A percentile compares a stretch with the other conserved stretches of the same genome.
Evolutionary conservation across 2,113 vertebrate species (phyloP).

Genomic region (Scopus umbretta): DNA sequence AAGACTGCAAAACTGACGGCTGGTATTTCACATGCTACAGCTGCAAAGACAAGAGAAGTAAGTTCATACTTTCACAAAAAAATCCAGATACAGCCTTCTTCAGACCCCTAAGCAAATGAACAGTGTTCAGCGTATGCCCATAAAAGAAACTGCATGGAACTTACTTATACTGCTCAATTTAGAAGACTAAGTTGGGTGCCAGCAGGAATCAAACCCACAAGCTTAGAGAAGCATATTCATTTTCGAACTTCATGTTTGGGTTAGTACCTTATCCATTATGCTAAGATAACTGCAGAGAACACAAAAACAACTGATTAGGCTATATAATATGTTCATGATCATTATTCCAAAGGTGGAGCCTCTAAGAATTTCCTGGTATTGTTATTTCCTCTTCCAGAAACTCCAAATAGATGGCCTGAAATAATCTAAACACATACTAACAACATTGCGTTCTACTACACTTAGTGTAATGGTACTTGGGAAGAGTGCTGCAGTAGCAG

Average conservation of each 20-base stretch:
- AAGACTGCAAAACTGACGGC: not conserved
- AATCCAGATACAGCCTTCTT: not conserved
- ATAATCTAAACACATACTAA: not conserved
- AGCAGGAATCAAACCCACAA: not conserved
- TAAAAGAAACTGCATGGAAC: not conserved
- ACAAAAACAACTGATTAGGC: not conserved
- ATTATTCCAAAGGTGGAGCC: slow-evolving; percentile 57
- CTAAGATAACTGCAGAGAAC: not conserved
- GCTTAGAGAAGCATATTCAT: not conserved
- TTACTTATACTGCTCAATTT: not conserved
- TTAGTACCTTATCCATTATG: not conserved
- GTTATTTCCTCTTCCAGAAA: slow-evolving; percentile 45
- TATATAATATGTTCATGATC: not conserved
- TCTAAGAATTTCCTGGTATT: slow-evolving; percentile 62
- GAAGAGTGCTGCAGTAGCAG: not conserved
- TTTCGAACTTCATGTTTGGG: not conserved
- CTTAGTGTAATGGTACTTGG: not conserved
- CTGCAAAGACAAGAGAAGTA: not conserved
- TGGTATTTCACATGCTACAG: not conserved
- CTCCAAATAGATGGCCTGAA: slow-evolving; percentile 37
- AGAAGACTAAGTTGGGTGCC: not conserved
- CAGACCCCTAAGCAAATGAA: not conserved
- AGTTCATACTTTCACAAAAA: not conserved
- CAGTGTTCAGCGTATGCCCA: not conserved
- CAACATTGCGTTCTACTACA: not conserved